A percentile compares a stretch with the other conserved stretches of the same genome.
These are phyloP conservation scores for Drosophila paulistorum DNA, from an alignment of 1,140 invertebrate species.

Conservation along the genomic window DNA sequence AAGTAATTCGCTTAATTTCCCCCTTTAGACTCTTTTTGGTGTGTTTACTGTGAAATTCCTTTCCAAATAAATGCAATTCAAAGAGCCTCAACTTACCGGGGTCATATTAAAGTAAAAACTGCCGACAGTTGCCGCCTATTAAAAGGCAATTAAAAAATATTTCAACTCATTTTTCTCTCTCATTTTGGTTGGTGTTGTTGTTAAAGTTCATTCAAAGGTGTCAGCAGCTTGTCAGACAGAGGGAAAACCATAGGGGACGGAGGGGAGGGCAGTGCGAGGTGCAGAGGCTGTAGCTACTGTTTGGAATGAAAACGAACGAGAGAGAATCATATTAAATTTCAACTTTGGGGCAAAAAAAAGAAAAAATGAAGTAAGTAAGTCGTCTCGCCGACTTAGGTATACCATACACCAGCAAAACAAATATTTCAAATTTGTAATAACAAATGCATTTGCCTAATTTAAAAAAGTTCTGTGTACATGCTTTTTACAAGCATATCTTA, in stretches of 20 bases:
- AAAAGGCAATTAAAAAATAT: conserved; percentile 74
- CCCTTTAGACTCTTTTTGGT: not conserved
- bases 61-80: conserved; percentile 46
- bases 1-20: not conserved
- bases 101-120: conserved; percentile 65
- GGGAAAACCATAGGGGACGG: not conserved
- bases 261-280: conserved; percentile 15
- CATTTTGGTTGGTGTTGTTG: conserved; percentile 24
- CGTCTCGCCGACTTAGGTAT: no score
- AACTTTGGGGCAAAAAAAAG: conserved; percentile 24
- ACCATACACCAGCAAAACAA: no score
- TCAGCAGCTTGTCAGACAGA: conserved; percentile 67
- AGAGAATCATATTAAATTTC: conserved; percentile 73
- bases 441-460: no score
- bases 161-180: conserved; percentile 42
- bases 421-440: no score
- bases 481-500: no score
- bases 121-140: conserved; percentile 44
- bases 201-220: conserved; percentile 77
- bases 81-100: conserved; percentile 23
- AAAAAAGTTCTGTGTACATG: no score
- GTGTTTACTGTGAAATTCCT: conserved; percentile 22
- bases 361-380: no score
- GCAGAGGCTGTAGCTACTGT: conserved; percentile 53
- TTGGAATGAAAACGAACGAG: conserved; percentile 24